Base-by-base conservation (phyloP, 2,888 invertebrate genomes). In the Entomobrya multifasciata region DNA sequence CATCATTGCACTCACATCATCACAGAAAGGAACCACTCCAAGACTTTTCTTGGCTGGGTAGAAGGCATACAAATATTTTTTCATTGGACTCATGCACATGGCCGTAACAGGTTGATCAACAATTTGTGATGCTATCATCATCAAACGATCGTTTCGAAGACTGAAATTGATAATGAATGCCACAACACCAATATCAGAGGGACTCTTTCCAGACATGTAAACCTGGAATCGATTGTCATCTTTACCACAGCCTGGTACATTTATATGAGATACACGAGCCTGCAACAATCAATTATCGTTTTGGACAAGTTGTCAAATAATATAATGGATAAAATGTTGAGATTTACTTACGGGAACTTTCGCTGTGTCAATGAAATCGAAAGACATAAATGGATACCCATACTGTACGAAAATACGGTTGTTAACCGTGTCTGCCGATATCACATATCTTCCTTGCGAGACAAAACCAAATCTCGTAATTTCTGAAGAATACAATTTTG, bases 141-240 rank as follows among this genome's bases (percentile, higher is more conserved):
- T 88, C 11, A 91, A 79, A 11, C 84, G 47, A 20, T 90, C 90
- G 52, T 88, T 89, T 15, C 86, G 87, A 36, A 91, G 67, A 27
- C 76, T 80, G 72, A 87, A 91, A 74, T 90, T 90, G 62, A 90
- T 82, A 1, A 91, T 22, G 57, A 81, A 86, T 10, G 88, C 86
- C 1, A 85, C 87, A 72, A 82, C 87, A 41, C 79, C 86, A 30
- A 41, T 36, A 41, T 80, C 79, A 15, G 86, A 72, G 47, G 49
- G 4, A 65, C 80, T 86, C 49, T 80, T 80, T 17, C 80, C 86
- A 13, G 55, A 74, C 80, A 86, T 86, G 41, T 72, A 80, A 13
- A 90, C 87, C 77, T 90, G 88, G 70, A 90, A 89, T 11, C 89
- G 77, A 15, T 88, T 86, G 10, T 89, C 80, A 72, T 91, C 90